phyloP scores from a whole-genome alignment of 1,140 invertebrate genomes.

The Pogonus chalceus region DNA sequence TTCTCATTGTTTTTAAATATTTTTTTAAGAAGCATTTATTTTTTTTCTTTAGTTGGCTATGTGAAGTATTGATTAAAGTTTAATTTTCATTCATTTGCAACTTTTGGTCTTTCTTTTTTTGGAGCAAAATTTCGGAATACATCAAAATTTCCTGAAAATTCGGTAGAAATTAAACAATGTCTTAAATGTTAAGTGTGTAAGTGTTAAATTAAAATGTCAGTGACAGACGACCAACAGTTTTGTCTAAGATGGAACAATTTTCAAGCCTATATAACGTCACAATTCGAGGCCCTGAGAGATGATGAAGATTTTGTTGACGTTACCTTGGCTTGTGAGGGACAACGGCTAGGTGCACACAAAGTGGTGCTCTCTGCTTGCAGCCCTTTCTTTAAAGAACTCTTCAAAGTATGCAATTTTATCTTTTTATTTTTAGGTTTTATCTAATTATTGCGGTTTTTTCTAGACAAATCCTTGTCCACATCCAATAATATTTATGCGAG shows the following conservation, averaged over 20 bases:
- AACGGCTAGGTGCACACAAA: conserved; percentile 67
- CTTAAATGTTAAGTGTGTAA: neutral
- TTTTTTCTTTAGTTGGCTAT: conserved; percentile 4
- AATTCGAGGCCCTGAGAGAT: conserved; percentile 66
- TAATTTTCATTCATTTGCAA: conserved; percentile 5
- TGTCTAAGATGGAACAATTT: conserved; percentile 90
- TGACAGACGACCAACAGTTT: conserved; percentile 69
- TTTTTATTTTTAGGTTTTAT: conserved; percentile 40
- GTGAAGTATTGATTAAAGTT: conserved; percentile 9
- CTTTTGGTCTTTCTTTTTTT: conserved; percentile 7
- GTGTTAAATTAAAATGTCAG: conserved; percentile 34
- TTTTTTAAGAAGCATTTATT: too few relatives aligned
- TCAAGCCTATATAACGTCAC: conserved; percentile 76
- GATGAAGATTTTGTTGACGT: conserved; percentile 77
- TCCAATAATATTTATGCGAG: conserved; percentile 75
- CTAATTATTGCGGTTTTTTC: conserved; percentile 20
- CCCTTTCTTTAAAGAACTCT: conserved; percentile 71
- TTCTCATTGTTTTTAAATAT: too few relatives aligned
- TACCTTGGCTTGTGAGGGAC: conserved; percentile 69
- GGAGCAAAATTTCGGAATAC: neutral
- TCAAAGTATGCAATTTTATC: conserved; percentile 53
- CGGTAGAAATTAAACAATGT: neutral
- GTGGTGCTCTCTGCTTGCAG: conserved; percentile 70
- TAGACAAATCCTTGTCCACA: conserved; percentile 80
- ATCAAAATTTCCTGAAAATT: neutral